Percentiles rank a stretch among this genome's conserved stretches.
phyloP scores from a whole-genome alignment of 2,113 vertebrate genomes.

The Myrmecophaga tridactyla region DNA sequence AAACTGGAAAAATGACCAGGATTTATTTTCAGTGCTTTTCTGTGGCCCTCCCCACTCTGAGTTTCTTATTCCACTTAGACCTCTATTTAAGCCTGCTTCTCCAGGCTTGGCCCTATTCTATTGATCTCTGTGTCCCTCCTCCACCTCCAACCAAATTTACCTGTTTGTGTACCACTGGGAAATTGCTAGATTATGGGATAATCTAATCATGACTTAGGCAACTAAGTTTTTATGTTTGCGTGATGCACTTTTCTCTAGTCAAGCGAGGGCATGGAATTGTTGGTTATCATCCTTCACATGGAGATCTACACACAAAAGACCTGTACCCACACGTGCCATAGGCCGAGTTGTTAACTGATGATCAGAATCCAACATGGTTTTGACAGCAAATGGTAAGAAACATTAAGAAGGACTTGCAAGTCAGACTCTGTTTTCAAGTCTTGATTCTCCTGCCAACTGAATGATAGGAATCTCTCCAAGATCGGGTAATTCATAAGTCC shows the following conservation, averaged over 20 bases:
- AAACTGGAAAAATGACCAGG: not conserved
- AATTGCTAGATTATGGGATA: not conserved
- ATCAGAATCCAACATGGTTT: not conserved
- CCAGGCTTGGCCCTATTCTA: rapidly evolving
- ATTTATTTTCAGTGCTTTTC: not conserved
- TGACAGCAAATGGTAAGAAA: conserved; percentile 53
- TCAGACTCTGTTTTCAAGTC: conserved; percentile 51
- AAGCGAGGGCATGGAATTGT: not conserved
- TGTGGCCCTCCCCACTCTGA: not conserved
- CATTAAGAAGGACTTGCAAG: conserved; percentile 57
- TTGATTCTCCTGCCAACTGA: conserved; percentile 54
- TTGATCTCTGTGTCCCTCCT: not conserved
- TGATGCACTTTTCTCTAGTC: not conserved
- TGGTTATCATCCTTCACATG: not conserved
- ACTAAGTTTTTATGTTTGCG: too few species aligned
- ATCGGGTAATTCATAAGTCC: conserved; percentile 54
- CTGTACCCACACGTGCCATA: not conserved
- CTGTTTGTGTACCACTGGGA: not conserved
- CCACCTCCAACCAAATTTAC: not conserved
- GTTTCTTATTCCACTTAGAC: not conserved
- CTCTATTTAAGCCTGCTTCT: not conserved
- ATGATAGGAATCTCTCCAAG: conserved; percentile 32
- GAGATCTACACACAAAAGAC: not conserved
- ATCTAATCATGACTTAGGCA: not conserved
- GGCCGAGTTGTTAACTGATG: conserved; percentile 12